Conservation (phyloP, 2,113 vertebrate species). For the Oreochromis spilurus region DNA sequence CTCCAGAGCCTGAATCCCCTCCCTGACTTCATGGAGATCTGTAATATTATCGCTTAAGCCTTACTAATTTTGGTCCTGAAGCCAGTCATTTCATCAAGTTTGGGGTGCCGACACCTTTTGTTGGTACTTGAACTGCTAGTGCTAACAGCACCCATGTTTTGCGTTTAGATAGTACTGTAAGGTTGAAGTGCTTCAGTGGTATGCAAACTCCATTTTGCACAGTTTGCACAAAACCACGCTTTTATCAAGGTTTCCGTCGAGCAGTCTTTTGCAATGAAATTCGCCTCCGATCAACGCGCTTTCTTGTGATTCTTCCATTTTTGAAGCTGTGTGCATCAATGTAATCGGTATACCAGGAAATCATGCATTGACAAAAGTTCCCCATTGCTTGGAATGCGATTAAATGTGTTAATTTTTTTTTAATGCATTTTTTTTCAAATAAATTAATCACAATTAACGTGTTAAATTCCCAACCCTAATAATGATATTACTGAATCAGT, state of each 20-base stretch:
- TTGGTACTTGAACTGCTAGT: not conserved
- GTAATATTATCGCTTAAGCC: not conserved
- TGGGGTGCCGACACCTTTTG: not conserved
- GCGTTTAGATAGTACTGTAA: not conserved
- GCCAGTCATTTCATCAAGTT: not conserved
- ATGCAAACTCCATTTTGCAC: not conserved
- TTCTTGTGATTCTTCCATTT: not conserved
- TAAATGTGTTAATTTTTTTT: not conserved
- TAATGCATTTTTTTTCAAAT: not conserved
- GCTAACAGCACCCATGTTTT: not conserved
- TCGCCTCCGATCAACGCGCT: rapidly evolving
- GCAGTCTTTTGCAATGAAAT: not conserved
- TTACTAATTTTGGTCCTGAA: not conserved
- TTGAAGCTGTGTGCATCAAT: not conserved
- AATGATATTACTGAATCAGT: not conserved
- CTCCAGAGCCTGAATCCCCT: not conserved
- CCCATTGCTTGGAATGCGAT: not conserved
- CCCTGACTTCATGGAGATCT: not conserved
- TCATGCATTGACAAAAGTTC: not conserved
- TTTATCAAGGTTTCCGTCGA: not conserved
- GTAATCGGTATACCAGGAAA: not conserved
- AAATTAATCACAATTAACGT: not conserved
- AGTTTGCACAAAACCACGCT: not conserved
- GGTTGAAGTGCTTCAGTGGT: not conserved
- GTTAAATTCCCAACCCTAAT: not conserved